These are phyloP conservation scores for Protaetia brevitarsis DNA, from an alignment of 1,140 invertebrate genomes.

Conservation along the genomic window DNA sequence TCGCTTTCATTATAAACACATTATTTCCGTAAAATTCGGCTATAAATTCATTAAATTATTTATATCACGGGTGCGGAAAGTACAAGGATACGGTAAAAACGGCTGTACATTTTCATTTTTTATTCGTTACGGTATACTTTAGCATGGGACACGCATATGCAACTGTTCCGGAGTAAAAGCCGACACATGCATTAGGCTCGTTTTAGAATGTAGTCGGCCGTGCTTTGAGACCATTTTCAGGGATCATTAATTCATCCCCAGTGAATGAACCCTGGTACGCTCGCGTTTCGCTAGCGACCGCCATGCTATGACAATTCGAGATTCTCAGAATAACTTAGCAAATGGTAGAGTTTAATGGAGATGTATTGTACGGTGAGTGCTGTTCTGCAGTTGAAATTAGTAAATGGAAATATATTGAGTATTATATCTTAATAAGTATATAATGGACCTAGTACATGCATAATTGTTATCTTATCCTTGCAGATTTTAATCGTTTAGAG, in stretches of 20 bases:
- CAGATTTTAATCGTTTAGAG: too few species aligned
- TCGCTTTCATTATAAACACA: neutral
- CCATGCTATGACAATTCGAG: neutral
- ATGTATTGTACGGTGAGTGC: conserved; percentile 7
- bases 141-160: neutral
- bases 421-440: too few species aligned
- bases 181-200: conserved; percentile 8
- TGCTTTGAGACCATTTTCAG: conserved; percentile 13
- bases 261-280: neutral
- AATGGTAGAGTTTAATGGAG: conserved; percentile 8
- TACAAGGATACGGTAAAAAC: neutral
- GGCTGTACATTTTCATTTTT: neutral
- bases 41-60: conserved; percentile 11
- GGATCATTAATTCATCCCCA: conserved; percentile 15
- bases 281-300: neutral
- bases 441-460: too few species aligned
- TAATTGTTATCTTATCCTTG: too few species aligned
- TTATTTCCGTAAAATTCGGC: neutral
- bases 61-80: neutral
- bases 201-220: conserved; percentile 7
- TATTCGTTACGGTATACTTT: neutral
- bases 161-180: neutral
- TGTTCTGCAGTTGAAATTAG: conserved; percentile 11
- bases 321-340: conserved; percentile 13
- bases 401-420: conserved; percentile 5